phyloP scores from a whole-genome alignment of 2,888 invertebrate species.

The Alviniconcha strummeri region DNA sequence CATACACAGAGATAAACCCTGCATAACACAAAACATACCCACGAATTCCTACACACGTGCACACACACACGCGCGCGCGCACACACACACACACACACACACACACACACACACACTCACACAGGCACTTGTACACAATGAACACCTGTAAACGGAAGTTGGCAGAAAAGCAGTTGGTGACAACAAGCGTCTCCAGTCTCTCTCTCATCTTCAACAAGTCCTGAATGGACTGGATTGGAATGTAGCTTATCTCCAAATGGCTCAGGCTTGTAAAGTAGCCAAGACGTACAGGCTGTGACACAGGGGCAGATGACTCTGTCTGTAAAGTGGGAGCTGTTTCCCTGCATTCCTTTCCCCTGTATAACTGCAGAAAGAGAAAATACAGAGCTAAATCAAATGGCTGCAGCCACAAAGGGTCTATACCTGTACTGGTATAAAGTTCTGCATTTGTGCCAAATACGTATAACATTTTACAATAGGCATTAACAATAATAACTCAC shows the following conservation, averaged over 20 bases:
- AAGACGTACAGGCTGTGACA: constrained; percentile 62
- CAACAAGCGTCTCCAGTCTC: constrained; percentile 56
- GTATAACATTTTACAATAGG: too few species aligned
- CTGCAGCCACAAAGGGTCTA: too few species aligned
- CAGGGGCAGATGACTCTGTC: constrained; percentile 48
- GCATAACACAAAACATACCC: not conserved
- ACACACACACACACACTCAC: not conserved
- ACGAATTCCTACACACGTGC: not conserved
- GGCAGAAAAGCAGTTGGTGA: constrained; percentile 34
- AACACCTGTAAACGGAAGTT: constrained; percentile 24
- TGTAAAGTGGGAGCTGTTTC: not conserved
- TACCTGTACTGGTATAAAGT: too few species aligned
- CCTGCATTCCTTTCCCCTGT: too few species aligned
- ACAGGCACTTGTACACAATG: too few species aligned
- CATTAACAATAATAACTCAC: too few species aligned
- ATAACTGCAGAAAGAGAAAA: too few species aligned
- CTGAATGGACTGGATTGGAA: constrained; percentile 67
- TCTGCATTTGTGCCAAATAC: too few species aligned
- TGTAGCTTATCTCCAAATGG: constrained; percentile 63
- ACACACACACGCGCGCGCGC: not conserved
- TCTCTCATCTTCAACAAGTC: constrained; percentile 63
- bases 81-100: too few species aligned
- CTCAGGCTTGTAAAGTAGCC: constrained; percentile 59
- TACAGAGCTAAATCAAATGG: too few species aligned
- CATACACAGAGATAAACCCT: not conserved